Conservation (phyloP, 2,113 vertebrate species). For the Diphyllodes magnificus region DNA sequence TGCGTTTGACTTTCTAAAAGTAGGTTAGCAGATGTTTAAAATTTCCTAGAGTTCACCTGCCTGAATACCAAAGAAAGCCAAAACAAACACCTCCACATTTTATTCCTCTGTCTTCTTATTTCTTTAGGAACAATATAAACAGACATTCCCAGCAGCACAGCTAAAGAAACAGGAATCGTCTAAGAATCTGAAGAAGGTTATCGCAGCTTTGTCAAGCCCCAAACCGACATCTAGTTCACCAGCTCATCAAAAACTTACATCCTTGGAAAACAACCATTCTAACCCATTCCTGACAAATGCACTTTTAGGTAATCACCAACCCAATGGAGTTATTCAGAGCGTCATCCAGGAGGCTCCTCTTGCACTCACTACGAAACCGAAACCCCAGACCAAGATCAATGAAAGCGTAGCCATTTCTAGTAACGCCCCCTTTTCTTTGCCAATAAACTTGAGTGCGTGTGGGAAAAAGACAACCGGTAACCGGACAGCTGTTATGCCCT, state of each 20-base stretch:
- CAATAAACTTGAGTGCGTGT: constrained; percentile 83
- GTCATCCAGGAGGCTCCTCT: constrained; percentile 89
- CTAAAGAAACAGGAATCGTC: constrained; percentile 81
- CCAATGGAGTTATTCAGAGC: constrained; percentile 81
- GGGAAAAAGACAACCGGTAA: constrained; percentile 71
- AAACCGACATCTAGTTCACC: constrained; percentile 75
- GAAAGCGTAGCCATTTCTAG: constrained; percentile 71
- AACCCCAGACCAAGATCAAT: constrained; percentile 70
- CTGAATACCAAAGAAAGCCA: background rate
- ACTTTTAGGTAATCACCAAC: constrained; percentile 88
- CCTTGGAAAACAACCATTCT: constrained; percentile 79
- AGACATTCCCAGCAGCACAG: constrained; percentile 76
- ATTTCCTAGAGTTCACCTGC: background rate
- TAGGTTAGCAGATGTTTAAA: background rate
- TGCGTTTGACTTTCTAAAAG: background rate
- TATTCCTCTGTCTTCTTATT: constrained; percentile 46
- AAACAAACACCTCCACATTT: background rate
- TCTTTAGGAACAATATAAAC: constrained; percentile 83
- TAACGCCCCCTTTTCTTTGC: constrained; percentile 72
- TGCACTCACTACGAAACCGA: constrained; percentile 87
- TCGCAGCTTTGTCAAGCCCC: constrained; percentile 75
- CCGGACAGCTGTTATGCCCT: constrained; percentile 59
- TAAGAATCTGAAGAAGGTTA: constrained; percentile 82
- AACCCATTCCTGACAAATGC: constrained; percentile 89
- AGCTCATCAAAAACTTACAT: constrained; percentile 73